Conservation (phyloP, 2,113 vertebrate species). For the Scomber japonicus region DNA sequence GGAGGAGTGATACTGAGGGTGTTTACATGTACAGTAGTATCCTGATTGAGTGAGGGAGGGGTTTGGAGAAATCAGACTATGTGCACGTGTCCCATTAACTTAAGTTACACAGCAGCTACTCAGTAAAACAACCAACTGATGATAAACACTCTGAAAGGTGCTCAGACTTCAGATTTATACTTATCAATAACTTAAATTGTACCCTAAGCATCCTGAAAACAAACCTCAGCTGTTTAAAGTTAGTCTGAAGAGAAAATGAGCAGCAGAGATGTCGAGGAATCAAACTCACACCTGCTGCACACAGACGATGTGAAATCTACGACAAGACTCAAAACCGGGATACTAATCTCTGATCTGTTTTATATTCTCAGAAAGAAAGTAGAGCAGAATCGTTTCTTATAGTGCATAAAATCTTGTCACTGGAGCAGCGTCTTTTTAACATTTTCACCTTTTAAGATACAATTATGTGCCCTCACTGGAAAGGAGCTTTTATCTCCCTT, state of each 20-base stretch:
- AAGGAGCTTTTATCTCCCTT: no score
- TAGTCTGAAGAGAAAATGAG: neutral
- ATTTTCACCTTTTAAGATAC: neutral
- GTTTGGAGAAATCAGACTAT: neutral
- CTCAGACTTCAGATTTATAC: no score
- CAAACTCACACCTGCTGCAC: no score
- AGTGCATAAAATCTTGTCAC: neutral
- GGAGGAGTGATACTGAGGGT: neutral
- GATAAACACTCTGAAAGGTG: neutral
- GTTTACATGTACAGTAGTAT: neutral
- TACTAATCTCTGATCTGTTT: neutral
- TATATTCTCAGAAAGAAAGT: neutral
- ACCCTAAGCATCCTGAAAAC: no score
- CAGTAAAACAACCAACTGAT: neutral
- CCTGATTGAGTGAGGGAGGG: neutral
- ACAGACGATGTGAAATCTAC: no score
- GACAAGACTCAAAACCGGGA: no score
- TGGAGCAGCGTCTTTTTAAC: accelerated
- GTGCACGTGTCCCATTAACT: neutral
- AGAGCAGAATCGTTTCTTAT: neutral
- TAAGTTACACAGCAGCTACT: neutral
- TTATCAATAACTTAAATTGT: no score
- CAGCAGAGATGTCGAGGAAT: neutral
- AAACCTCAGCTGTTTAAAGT: neutral
- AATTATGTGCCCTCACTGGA: neutral